Conservation (phyloP, 2,888 invertebrate genomes). For the Lasioglossum zephyrum region DNA sequence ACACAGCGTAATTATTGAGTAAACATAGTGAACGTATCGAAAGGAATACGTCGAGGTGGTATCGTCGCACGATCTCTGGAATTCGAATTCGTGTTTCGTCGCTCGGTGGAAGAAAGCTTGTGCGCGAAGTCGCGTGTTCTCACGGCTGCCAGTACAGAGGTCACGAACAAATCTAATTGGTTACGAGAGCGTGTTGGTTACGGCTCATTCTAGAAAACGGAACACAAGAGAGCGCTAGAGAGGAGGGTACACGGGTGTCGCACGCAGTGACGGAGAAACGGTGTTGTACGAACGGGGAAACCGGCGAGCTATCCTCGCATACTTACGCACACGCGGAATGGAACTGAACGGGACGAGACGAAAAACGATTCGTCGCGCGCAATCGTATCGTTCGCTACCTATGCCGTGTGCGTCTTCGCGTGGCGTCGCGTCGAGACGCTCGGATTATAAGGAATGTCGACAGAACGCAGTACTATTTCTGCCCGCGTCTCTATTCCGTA, state of each 20-base stretch:
- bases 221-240: slow-evolving; percentile 7
- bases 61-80: slow-evolving; percentile 18
- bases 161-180: slow-evolving; percentile 61
- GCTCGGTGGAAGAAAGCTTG: slow-evolving; percentile 32
- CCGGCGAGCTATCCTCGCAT: slow-evolving; percentile 22
- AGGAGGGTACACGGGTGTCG: not conserved
- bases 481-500: slow-evolving; percentile 51
- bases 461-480: slow-evolving; percentile 60
- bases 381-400: slow-evolving; percentile 33
- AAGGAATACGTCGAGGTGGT: not conserved
- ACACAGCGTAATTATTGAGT: not conserved
- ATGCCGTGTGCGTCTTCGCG: not conserved
- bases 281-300: not conserved
- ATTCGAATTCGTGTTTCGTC: slow-evolving; percentile 7
- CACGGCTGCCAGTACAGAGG: slow-evolving; percentile 51
- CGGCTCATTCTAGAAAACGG: slow-evolving; percentile 57
- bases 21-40: not conserved
- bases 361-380: slow-evolving; percentile 20
- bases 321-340: slow-evolving; percentile 32
- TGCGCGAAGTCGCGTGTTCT: slow-evolving; percentile 48
- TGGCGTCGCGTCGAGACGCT: slow-evolving; percentile 37
- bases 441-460: slow-evolving; percentile 60
- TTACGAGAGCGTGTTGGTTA: slow-evolving; percentile 44
- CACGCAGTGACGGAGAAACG: not conserved
- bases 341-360: not conserved